Evolutionary conservation across 2,888 invertebrate species (phyloP).

Genomic region (Aporophyla nigra): DNA sequence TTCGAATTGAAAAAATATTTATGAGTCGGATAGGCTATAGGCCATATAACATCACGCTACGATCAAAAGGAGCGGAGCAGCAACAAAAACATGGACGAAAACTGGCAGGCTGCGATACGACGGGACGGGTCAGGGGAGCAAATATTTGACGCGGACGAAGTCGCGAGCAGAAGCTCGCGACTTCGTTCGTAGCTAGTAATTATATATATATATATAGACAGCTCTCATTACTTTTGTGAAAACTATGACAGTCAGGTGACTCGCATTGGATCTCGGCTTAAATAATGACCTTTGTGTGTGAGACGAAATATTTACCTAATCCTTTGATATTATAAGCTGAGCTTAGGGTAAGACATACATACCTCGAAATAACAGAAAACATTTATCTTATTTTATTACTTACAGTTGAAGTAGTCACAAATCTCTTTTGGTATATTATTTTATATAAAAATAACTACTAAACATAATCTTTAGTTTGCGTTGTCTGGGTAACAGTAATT

Average conservation of each 20-base stretch:
- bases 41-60: no score
- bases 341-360: neutral
- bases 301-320: conserved; percentile 15
- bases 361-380: neutral
- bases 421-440: conserved; percentile 8
- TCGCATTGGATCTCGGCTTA: neutral
- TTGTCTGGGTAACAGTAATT: neutral
- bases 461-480: conserved; percentile 13
- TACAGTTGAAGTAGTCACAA: conserved; percentile 3
- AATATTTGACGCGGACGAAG: no score
- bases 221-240: neutral
- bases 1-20: no score
- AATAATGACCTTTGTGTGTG: neutral
- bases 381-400: neutral
- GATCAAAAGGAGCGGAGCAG: no score
- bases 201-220: no score
- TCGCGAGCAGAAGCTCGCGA: no score
- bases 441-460: conserved; percentile 8
- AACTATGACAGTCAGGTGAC: neutral
- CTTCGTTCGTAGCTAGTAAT: no score
- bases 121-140: no score
- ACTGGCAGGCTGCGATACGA: no score
- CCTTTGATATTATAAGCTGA: conserved; percentile 19
- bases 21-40: no score
- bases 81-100: no score